Evolutionary conservation across 2,888 invertebrate species (phyloP), one percentile per base, ranked within the genome.

Genomic region (Drosophila ezoana): DNA sequence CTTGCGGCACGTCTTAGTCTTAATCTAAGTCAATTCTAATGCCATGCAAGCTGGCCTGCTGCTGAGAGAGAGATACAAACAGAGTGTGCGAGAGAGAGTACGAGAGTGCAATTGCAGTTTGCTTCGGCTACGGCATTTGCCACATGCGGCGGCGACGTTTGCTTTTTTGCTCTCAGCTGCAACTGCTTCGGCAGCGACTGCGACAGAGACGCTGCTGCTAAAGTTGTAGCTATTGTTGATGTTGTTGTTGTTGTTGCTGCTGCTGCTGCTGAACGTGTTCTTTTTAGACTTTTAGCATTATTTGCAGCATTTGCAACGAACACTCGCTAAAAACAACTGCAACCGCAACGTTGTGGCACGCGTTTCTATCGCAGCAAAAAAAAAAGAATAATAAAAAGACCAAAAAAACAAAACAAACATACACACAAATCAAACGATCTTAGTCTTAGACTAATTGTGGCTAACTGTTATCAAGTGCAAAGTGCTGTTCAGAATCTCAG

Each of bases 321-420:
- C 90, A 90, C 91, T 90, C 90, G 91, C 91, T 89, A 89, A 86
- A 90, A 90, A 90, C 91, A 91, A 90, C 91, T 90, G 91, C 90
- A 91, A 87, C 91, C 91, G 90, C 89, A 90, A 90, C 86, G 90
- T 90, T 90, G 90, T 90, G 90, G 90, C 91, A 90, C 91, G 90
- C 91, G 91, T 90, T 89, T 83, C 86, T 75, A 89, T 84, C 90
- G 90, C 87, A 67, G 57, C 48, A 60, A 62, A n/a, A 61, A 72
- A 58, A 41, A 66, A 72, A 58, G 40, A 66, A 64, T 52, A 54
- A 61, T 51, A 56, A 53, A 53, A 18, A 49, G 40, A 56, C 48
- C 18, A 41, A 57, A 56, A 53, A 63, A 57, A 41, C 52, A 56
- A 53, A 63, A 57, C 49, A 41, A 57, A 62, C 47, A 57, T 11